Conservation (phyloP, 2,797 vertebrate genomes). For the Cynodonichthys magdalenae region DNA sequence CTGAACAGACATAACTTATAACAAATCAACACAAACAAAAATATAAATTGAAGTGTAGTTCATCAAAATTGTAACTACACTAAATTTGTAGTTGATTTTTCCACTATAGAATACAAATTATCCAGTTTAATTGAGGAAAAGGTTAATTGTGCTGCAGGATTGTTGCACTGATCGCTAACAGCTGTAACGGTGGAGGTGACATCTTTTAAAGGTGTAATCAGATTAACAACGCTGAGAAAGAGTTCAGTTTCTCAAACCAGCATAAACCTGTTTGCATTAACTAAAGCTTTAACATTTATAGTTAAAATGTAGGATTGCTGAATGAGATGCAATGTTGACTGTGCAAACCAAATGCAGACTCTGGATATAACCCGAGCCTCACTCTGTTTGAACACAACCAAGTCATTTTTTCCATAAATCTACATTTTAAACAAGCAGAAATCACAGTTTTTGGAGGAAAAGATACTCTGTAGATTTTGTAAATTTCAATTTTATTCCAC, state of each 20-base stretch:
- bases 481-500: conserved; percentile 58
- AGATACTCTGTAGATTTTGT: conserved; percentile 18
- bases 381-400: too few species aligned
- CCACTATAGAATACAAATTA: too few species aligned
- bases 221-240: conserved; percentile 28
- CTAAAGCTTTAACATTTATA: neutral
- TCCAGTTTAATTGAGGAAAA: too few species aligned
- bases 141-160: neutral
- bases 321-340: too few species aligned
- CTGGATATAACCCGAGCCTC: too few species aligned
- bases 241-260: conserved; percentile 26
- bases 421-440: neutral
- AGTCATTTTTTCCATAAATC: neutral
- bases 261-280: neutral
- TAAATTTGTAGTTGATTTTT: neutral
- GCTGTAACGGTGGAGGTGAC: too few species aligned
- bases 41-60: neutral
- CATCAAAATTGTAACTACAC: neutral
- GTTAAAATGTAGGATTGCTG: too few species aligned
- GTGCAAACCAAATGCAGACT: too few species aligned
- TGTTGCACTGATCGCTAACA: too few species aligned
- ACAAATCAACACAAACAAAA: neutral
- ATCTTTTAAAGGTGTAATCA: conserved; percentile 18
- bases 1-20: neutral
- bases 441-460: conserved; percentile 4